These are phyloP conservation scores for Cisticola juncidis DNA, from an alignment of 2,113 vertebrate genomes.

Conservation along the genomic window DNA sequence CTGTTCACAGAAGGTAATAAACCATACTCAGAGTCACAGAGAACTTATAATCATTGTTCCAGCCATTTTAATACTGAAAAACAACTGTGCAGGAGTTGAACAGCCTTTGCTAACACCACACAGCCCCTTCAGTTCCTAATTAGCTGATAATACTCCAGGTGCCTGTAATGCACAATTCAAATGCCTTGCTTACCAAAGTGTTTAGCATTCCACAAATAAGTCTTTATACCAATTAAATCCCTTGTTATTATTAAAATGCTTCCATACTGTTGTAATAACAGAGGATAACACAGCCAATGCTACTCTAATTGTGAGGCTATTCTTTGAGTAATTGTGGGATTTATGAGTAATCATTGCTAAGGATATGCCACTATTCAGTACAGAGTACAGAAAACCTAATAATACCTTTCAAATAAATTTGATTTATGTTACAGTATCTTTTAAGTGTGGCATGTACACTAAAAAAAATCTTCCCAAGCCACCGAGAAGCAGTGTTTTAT, in stretches of 20 bases:
- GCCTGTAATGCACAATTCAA: slow-evolving; percentile 47
- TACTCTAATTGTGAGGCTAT: slow-evolving; percentile 59
- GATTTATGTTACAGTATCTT: slow-evolving; percentile 42
- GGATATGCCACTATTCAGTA: slow-evolving; percentile 18
- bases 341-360: slow-evolving; percentile 59
- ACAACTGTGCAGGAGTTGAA: not conserved
- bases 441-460: slow-evolving; percentile 10
- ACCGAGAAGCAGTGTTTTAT: not conserved
- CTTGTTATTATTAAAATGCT: slow-evolving; percentile 67
- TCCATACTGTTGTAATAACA: slow-evolving; percentile 62
- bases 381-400: slow-evolving; percentile 57
- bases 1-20: slow-evolving; percentile 28
- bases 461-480: not conserved
- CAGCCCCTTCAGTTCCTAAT: slow-evolving; percentile 57
- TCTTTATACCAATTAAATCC: slow-evolving; percentile 66
- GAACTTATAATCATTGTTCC: slow-evolving; percentile 6
- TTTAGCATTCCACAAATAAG: slow-evolving; percentile 69
- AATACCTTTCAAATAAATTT: slow-evolving; percentile 65
- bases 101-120: slow-evolving; percentile 8
- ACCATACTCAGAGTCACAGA: not conserved
- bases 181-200: slow-evolving; percentile 46
- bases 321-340: slow-evolving; percentile 64
- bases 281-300: slow-evolving; percentile 56
- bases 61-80: slow-evolving; percentile 50
- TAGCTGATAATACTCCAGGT: slow-evolving; percentile 50